Percentiles rank a stretch among this genome's conserved stretches.
phyloP scores from a whole-genome alignment of 37 sponge, comb jelly and placozoan genomes.

The Aplysina aerophoba region DNA sequence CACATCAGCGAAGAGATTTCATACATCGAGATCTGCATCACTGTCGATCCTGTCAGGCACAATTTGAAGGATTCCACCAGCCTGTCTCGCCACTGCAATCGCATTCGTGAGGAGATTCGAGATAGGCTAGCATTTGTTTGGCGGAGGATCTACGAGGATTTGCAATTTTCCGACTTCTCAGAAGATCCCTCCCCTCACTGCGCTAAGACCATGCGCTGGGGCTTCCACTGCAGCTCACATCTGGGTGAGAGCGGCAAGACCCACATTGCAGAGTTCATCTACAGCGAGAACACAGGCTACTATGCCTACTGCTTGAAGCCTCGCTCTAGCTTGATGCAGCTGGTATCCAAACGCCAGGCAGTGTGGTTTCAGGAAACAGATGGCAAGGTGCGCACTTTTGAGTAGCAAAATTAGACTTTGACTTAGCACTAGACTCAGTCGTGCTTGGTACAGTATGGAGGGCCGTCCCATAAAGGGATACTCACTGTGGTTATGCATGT shows the following conservation, averaged over 20 bases:
- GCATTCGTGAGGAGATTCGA: neutral
- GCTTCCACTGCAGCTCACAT: neutral
- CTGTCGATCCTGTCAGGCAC: neutral
- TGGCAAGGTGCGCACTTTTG: neutral
- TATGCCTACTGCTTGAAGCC: neutral
- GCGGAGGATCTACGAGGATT: neutral
- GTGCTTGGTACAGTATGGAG: too few species aligned
- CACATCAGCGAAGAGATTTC: neutral
- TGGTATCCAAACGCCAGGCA: neutral
- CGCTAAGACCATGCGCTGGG: neutral
- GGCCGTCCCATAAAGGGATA: too few species aligned
- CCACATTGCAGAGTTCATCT: slow-evolving; percentile 4
- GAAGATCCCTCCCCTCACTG: neutral
- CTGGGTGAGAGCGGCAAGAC: neutral
- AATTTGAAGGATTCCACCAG: neutral
- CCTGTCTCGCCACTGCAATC: neutral
- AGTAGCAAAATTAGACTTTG: neutral
- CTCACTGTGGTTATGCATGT: too few species aligned
- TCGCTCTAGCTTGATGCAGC: neutral
- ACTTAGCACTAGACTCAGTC: too few species aligned
- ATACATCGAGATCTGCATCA: neutral
- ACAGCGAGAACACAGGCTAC: neutral
- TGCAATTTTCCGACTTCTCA: neutral
- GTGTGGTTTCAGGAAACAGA: slow-evolving; percentile 4
- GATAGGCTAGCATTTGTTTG: neutral